These are phyloP conservation scores for Drosophila sucinea DNA, from an alignment of 1,140 invertebrate species.

Conservation along the genomic window DNA sequence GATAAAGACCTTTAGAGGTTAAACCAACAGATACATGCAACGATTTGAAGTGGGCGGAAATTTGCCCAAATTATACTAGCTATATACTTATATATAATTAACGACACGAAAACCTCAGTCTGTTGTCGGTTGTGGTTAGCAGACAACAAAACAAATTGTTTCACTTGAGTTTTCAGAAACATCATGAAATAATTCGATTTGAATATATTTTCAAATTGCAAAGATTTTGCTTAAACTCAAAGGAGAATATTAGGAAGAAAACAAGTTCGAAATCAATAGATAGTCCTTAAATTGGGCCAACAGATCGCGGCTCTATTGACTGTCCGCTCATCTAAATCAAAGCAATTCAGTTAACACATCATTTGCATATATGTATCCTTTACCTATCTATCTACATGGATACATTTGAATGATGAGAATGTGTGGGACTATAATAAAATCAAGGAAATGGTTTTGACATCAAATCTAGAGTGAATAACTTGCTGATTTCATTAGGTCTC, in stretches of 20 bases:
- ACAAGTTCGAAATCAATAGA: no score
- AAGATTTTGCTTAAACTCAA: no score
- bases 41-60: neutral
- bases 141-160: no score
- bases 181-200: no score
- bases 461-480: conserved; percentile 11
- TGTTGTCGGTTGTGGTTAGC: no score
- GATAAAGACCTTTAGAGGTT: no score
- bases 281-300: no score
- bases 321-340: no score
- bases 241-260: no score
- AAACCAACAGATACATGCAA: neutral
- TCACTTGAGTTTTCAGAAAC: no score
- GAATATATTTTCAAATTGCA: no score
- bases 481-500: conserved; percentile 11
- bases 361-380: neutral
- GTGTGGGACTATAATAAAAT: conserved; percentile 12
- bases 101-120: neutral
- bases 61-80: neutral
- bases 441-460: conserved; percentile 5
- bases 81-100: neutral
- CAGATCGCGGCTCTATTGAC: no score
- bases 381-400: neutral
- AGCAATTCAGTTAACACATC: neutral
- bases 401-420: neutral